These are phyloP conservation scores for Ganaspis brasiliensis DNA, from an alignment of 2,888 invertebrate genomes.

Conservation along the genomic window DNA sequence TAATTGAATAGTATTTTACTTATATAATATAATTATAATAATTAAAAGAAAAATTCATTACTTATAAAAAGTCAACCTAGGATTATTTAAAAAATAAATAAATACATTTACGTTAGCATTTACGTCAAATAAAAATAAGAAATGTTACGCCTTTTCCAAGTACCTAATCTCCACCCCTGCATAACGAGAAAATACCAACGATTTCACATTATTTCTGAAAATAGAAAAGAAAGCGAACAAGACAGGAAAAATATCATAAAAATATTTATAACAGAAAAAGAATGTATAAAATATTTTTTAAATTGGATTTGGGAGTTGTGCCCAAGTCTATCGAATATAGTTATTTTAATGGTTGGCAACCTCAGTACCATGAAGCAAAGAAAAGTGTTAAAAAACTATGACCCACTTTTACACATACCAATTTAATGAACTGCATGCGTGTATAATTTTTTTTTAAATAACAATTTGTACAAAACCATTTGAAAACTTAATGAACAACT, in stretches of 20 bases:
- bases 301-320: slow-evolving; percentile 2
- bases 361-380: not conserved
- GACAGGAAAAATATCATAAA: not conserved
- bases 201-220: not conserved
- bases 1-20: too few species aligned
- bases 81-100: too few species aligned
- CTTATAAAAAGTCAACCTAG: too few species aligned
- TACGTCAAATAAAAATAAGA: not conserved
- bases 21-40: too few species aligned
- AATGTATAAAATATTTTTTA: not conserved
- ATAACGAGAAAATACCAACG: not conserved
- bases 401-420: not conserved
- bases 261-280: too few species aligned
- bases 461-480: too few species aligned
- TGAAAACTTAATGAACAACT: too few species aligned
- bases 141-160: slow-evolving; percentile 4
- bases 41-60: too few species aligned
- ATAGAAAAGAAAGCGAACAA: not conserved
- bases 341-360: not conserved
- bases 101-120: too few species aligned
- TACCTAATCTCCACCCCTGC: not conserved
- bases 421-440: slow-evolving; percentile 12
- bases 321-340: not conserved
- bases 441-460: too few species aligned
- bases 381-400: not conserved